Conservation (phyloP, 2,797 vertebrate genomes). For the Euphonia xanthogaster region DNA sequence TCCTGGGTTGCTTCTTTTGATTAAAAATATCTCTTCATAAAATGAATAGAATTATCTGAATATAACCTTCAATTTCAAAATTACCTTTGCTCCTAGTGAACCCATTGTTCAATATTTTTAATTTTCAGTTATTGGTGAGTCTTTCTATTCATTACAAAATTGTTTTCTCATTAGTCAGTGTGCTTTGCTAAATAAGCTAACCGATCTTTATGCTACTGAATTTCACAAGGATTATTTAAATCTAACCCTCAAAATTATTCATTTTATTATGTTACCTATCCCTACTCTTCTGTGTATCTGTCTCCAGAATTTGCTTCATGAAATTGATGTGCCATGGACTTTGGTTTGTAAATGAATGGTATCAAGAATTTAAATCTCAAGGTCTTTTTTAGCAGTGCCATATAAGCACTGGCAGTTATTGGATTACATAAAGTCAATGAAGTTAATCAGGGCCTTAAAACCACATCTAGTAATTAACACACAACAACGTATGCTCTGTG, state of each 20-base stretch:
- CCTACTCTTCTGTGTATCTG: not conserved
- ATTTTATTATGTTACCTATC: not conserved
- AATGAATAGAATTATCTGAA: not conserved
- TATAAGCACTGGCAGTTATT: not conserved
- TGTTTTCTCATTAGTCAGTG: not conserved
- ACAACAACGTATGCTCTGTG: not conserved
- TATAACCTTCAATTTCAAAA: not conserved
- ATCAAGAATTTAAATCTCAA: not conserved
- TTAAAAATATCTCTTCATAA: not conserved
- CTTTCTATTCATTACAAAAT: not conserved
- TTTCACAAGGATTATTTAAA: not conserved
- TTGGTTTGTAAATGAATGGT: not conserved
- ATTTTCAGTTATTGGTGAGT: not conserved
- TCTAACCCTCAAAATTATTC: not conserved
- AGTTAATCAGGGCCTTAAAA: not conserved
- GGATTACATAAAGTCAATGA: not conserved
- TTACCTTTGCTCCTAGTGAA: not conserved
- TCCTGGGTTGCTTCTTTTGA: not conserved
- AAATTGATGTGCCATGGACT: not conserved
- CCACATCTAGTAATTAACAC: not conserved
- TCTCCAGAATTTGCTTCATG: not conserved
- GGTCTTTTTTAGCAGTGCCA: not conserved
- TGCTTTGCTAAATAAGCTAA: not conserved
- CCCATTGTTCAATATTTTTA: not conserved
- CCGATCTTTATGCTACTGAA: not conserved